A percentile compares a stretch with the other conserved stretches of the same genome.
These are phyloP conservation scores for Tetragonula carbonaria DNA, from an alignment of 2,888 invertebrate genomes.

Conservation along the genomic window DNA sequence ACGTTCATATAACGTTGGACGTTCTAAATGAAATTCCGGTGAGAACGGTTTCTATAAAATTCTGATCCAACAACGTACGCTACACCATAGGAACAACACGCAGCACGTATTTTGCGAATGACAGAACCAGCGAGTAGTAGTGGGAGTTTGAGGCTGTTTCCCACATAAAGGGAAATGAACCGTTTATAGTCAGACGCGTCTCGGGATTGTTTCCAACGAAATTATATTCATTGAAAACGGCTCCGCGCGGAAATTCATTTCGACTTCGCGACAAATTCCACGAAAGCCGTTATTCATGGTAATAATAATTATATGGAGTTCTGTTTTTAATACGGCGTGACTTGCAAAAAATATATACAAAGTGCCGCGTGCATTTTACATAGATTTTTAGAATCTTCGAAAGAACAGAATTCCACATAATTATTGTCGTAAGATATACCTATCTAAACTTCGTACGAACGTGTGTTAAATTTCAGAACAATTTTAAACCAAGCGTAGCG, in stretches of 20 bases:
- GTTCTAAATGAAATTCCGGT: neutral
- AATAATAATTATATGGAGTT: neutral
- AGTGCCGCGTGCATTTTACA: too few species aligned
- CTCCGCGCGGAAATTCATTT: neutral
- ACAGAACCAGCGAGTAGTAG: neutral
- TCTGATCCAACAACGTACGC: conserved; percentile 1
- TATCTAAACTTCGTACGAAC: too few species aligned
- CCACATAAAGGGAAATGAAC: neutral
- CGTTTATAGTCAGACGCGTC: conserved; percentile 1
- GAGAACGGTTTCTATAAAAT: neutral
- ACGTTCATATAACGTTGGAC: conserved; percentile 3
- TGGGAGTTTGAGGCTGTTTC: neutral
- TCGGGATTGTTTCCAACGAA: neutral
- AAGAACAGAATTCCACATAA: too few species aligned
- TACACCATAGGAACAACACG: neutral
- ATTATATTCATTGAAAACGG: neutral
- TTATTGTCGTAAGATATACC: too few species aligned
- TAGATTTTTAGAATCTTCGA: too few species aligned
- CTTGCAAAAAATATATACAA: neutral
- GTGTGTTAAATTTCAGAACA: too few species aligned
- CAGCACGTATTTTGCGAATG: neutral
- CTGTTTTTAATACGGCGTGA: neutral
- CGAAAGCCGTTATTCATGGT: neutral
- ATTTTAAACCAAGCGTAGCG: too few species aligned
- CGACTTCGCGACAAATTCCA: neutral